Base-by-base conservation (phyloP, 2,113 vertebrate species). In the Cacatua alba region DNA sequence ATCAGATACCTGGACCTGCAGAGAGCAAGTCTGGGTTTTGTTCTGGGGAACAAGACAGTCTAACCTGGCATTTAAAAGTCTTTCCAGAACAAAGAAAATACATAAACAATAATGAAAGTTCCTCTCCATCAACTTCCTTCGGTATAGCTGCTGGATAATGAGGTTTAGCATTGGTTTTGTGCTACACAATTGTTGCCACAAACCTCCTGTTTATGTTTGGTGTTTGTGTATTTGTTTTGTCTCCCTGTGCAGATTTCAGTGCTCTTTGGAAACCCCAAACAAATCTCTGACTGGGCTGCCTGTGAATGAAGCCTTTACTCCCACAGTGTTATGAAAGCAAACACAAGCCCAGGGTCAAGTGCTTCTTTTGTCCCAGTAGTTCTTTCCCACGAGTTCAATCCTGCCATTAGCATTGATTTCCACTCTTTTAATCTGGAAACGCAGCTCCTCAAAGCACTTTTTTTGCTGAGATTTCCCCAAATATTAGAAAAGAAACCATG, bases 321-420 rank as follows among this genome's bases (percentile, higher is more conserved):
- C 98, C 98, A 98, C 98, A 98, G 98, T 98, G 98, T 98, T 98
- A 98, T 98, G 98, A 99, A 99, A 99, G 98, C 99, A 99, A 99
- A 99, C 99, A 98, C 98, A 98, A 98, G 98, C 97, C 98, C 97
- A 98, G 98, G 99, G 98, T 99, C 98, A 99, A 99, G 99, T 99
- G 98, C 98, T 98, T 97, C 98, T 99, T 99, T 99, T 99, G 98
- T 99, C 98, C 97, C 97, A 95, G 94, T 97, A 97, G 97, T 97
- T 97, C 98, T 99, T 99, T 99, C 99, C 99, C 99, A 99, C 98
- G 98, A 98, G 98, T 98, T 98, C 99, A 98, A 97, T 98, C 98
- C 98, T 98, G 97, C 98, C 98, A 98, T 98, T 98, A 98, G 98
- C 98, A 98, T 98, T 98, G 98, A 99, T 98, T 98, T 99, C 97